Evolutionary conservation across 2,797 vertebrate genomes (phyloP).

Genomic region (Halcyon badia): DNA sequence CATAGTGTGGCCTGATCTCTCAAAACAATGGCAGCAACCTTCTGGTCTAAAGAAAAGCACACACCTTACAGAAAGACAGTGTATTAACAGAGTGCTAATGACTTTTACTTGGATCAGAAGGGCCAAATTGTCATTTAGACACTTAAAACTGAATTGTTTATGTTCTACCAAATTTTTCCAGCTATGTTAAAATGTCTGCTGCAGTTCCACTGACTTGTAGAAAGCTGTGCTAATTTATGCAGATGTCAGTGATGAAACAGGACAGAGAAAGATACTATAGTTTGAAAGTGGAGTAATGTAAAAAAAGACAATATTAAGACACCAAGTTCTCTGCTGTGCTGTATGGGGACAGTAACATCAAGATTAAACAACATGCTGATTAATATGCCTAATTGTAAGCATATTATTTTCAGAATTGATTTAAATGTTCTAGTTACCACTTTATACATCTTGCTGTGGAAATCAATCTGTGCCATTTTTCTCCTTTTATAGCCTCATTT

Average conservation of each 20-base stretch:
- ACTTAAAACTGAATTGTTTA: neutral
- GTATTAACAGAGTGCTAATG: neutral
- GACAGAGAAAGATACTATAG: neutral
- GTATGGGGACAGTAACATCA: conserved; percentile 25
- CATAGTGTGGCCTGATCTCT: neutral
- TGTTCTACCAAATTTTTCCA: neutral
- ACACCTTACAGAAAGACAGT: neutral
- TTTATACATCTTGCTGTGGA: conserved; percentile 63
- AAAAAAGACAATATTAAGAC: neutral
- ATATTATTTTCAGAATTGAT: conserved; percentile 67
- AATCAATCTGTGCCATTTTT: conserved; percentile 39
- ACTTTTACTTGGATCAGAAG: neutral
- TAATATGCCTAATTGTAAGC: conserved; percentile 46
- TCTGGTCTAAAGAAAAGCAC: neutral
- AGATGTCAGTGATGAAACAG: neutral
- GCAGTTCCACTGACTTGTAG: neutral
- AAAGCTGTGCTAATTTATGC: neutral
- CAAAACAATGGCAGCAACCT: neutral
- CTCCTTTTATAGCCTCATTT: conserved; percentile 49
- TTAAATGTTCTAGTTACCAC: conserved; percentile 59
- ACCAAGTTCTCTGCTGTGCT: neutral
- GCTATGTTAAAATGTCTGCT: neutral
- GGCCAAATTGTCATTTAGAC: neutral
- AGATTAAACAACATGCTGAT: conserved; percentile 44
- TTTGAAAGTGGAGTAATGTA: conserved; percentile 30